Evolutionary conservation across 1,140 invertebrate genomes (phyloP).

Genomic region (Bemisia tabaci): DNA sequence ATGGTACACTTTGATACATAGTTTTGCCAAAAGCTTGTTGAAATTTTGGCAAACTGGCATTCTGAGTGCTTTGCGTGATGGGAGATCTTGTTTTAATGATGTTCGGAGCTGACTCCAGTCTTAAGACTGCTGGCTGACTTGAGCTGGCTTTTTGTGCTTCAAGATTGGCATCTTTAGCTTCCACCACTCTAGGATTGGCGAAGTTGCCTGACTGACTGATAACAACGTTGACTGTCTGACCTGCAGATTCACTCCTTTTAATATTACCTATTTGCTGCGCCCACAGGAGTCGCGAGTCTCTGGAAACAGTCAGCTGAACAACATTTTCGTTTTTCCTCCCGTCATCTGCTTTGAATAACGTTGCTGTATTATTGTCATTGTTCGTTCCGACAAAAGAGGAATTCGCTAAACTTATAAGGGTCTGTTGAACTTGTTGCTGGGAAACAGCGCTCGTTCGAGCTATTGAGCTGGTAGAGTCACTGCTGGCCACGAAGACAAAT

Average conservation of each 20-base stretch:
- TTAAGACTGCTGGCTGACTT: slow-evolving; percentile 2
- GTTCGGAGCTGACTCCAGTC: slow-evolving; percentile 4
- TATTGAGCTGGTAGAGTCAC: neutral
- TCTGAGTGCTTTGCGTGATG: slow-evolving; percentile 9
- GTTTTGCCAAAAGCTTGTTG: slow-evolving; percentile 62
- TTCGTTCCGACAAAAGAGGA: neutral
- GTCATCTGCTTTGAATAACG: neutral
- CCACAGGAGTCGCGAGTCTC: neutral
- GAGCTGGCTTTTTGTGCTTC: slow-evolving; percentile 1
- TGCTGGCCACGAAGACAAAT: neutral
- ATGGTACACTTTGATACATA: slow-evolving; percentile 23
- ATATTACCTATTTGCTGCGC: neutral
- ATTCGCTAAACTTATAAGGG: neutral
- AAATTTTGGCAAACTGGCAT: slow-evolving; percentile 48
- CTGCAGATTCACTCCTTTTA: slow-evolving; percentile 6
- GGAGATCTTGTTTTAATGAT: slow-evolving; percentile 4
- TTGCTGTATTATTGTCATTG: neutral
- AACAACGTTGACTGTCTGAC: slow-evolving; percentile 3
- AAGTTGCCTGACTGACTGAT: slow-evolving; percentile 2
- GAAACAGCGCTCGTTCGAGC: neutral
- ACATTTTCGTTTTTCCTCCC: neutral
- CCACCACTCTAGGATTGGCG: neutral
- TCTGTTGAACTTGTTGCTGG: neutral
- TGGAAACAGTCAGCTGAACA: neutral
- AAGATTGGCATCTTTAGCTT: neutral